phyloP scores from a whole-genome alignment of 2,113 vertebrate species.

The Seriola rivoliana region DNA sequence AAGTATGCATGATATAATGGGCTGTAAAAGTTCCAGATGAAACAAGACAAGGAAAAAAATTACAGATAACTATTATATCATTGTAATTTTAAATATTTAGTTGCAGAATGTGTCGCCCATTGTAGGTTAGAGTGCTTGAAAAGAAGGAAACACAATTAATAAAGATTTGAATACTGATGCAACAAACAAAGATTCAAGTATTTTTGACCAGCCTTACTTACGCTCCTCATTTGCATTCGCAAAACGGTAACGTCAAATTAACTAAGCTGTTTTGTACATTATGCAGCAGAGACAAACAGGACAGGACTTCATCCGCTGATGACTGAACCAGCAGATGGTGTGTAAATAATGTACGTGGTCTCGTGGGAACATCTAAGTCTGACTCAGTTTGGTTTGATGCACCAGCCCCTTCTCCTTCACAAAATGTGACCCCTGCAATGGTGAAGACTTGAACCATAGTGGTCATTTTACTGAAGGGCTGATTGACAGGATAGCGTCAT shows the following conservation, averaged over 20 bases:
- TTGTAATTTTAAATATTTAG: conserved; percentile 12
- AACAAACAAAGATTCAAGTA: conserved; percentile 24
- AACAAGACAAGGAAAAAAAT: not conserved
- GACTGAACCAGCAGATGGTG: conserved; percentile 76
- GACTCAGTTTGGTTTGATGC: conserved; percentile 60
- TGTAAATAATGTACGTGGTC: conserved; percentile 71
- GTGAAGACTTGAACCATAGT: conserved; percentile 6
- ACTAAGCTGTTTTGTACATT: conserved; percentile 66
- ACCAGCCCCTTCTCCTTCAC: conserved; percentile 14
- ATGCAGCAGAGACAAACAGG: conserved; percentile 66
- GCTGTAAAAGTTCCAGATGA: not conserved
- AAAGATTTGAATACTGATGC: not conserved
- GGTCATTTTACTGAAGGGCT: conserved; percentile 14
- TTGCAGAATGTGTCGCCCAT: not conserved
- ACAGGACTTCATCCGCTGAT: conserved; percentile 63
- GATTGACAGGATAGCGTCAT: not conserved
- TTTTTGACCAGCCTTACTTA: not conserved
- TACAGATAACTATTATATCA: not conserved
- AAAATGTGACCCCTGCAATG: conserved; percentile 53
- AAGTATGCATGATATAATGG: not conserved
- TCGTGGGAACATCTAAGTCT: conserved; percentile 61
- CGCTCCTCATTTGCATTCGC: conserved; percentile 40
- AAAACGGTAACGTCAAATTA: conserved; percentile 47
- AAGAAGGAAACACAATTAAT: conserved; percentile 7
- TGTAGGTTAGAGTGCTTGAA: not conserved